Evolutionary conservation across 2,113 vertebrate species (phyloP).

Genomic region (Orthonyx spaldingii): DNA sequence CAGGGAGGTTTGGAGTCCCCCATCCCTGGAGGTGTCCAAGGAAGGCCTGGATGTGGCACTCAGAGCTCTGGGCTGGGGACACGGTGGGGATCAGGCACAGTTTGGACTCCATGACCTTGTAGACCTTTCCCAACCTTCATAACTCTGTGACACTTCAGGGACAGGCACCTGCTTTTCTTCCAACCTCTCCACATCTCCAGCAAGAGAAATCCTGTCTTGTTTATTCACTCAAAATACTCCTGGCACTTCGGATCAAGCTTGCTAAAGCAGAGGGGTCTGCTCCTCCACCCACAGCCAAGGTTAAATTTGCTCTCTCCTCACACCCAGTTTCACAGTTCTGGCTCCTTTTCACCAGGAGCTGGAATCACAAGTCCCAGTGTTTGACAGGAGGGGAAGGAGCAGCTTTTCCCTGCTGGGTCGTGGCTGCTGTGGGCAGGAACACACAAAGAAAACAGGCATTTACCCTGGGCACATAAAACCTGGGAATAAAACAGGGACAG

Average conservation of each 20-base stretch:
- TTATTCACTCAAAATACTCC: neutral
- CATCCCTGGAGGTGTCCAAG: neutral
- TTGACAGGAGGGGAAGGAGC: neutral
- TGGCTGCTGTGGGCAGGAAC: neutral
- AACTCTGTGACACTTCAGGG: neutral
- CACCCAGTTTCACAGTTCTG: neutral
- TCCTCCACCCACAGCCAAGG: neutral
- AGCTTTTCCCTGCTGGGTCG: neutral
- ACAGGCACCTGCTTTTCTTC: neutral
- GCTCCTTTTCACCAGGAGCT: neutral
- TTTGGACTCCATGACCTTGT: rapidly evolving
- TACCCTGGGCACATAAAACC: neutral
- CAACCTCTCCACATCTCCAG: neutral
- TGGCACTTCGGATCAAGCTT: rapidly evolving
- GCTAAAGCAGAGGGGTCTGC: neutral
- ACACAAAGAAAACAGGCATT: neutral
- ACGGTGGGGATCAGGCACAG: rapidly evolving
- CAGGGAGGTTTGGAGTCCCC: neutral
- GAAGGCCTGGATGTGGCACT: neutral
- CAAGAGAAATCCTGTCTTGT: neutral
- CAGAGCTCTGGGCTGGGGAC: neutral
- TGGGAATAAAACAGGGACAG: neutral
- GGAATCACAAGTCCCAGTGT: neutral
- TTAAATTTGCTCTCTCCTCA: neutral
- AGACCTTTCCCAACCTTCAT: neutral